These are phyloP conservation scores for Anastrepha ludens DNA, from an alignment of 1,140 invertebrate species.

Conservation along the genomic window DNA sequence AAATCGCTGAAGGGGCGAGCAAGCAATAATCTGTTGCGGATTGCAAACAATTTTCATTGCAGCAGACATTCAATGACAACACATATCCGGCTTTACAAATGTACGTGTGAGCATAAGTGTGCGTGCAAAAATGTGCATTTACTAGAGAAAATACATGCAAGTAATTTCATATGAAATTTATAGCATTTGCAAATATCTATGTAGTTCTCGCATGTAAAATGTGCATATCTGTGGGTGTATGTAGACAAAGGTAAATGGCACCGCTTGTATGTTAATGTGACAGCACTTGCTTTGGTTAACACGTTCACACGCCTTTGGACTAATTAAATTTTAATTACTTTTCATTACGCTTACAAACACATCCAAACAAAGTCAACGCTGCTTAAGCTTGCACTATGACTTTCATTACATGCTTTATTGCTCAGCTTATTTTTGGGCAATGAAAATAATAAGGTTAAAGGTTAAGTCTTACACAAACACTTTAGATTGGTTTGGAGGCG, in stretches of 20 bases:
- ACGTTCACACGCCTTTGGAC: slow-evolving; percentile 44
- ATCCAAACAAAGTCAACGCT: not conserved
- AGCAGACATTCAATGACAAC: not conserved
- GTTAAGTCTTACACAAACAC: not conserved
- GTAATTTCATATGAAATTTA: not conserved
- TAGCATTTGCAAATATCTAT: not conserved
- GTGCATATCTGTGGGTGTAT: not conserved
- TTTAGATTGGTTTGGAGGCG: not conserved
- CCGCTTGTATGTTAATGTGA: not conserved
- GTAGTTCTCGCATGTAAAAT: not conserved
- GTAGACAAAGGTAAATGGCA: not conserved
- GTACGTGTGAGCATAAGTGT: not conserved
- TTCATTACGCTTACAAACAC: slow-evolving; percentile 13
- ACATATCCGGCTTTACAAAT: not conserved
- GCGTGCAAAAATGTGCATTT: not conserved
- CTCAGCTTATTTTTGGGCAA: not conserved
- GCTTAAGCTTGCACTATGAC: not conserved
- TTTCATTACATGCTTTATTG: not conserved
- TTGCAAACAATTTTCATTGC: slow-evolving; percentile 11
- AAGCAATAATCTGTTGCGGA: slow-evolving; percentile 20
- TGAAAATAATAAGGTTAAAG: not conserved
- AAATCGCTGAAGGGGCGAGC: not conserved
- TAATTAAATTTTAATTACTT: slow-evolving; percentile 53
- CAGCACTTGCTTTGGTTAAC: slow-evolving; percentile 38
- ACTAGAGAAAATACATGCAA: not conserved